Conservation (phyloP, 2,888 invertebrate genomes). For the Lamproptera curius region DNA sequence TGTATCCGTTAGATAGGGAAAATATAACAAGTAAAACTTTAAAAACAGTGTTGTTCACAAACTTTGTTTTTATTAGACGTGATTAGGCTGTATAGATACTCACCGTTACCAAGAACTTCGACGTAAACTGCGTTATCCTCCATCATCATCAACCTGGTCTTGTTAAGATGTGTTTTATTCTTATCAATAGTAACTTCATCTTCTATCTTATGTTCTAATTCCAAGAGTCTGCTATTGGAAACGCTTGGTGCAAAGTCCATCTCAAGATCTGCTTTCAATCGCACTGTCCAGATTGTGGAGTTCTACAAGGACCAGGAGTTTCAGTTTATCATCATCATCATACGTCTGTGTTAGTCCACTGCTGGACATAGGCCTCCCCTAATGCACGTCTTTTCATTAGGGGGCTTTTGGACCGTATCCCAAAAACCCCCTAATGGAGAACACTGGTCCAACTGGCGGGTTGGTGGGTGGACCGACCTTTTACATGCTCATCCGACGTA, state of each 20-base stretch:
- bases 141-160: neutral
- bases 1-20: too few species aligned
- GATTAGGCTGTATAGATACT: too few species aligned
- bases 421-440: too few species aligned
- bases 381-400: too few species aligned
- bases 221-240: slow-evolving; percentile 39
- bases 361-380: too few species aligned
- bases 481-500: too few species aligned
- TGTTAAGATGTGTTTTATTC: neutral
- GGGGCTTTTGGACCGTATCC: neutral
- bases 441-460: too few species aligned
- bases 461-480: too few species aligned
- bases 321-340: neutral
- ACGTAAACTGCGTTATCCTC: neutral
- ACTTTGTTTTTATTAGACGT: too few species aligned
- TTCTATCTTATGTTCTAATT: slow-evolving; percentile 27
- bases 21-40: too few species aligned
- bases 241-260: slow-evolving; percentile 59
- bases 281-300: slow-evolving; percentile 47
- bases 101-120: neutral
- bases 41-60: too few species aligned
- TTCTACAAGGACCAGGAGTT: slow-evolving; percentile 39
- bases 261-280: slow-evolving; percentile 43
- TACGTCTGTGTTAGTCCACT: too few species aligned
- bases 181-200: neutral